Conservation (phyloP, 2,888 invertebrate genomes). For the Oeneis ivallda region DNA sequence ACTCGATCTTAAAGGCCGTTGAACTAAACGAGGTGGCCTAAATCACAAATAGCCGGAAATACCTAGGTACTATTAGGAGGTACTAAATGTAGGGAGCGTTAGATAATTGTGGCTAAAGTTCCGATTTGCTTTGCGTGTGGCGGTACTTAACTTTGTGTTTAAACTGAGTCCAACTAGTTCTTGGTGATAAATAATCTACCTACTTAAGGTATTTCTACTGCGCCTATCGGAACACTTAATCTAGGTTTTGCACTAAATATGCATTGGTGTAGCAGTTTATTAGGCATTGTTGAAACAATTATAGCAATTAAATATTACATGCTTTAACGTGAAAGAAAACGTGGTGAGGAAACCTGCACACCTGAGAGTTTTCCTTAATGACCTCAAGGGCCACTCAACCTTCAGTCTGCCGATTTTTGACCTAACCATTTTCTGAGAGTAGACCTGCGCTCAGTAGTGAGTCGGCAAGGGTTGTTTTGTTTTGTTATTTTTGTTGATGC, state of each 20-base stretch:
- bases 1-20: not conserved
- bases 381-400: too few relatives aligned
- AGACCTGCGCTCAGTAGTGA: not conserved
- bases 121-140: conserved; percentile 4
- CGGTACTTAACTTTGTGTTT: not conserved
- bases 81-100: conserved; percentile 6
- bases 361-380: too few relatives aligned
- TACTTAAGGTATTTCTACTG: not conserved
- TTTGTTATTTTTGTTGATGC: too few relatives aligned
- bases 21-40: conserved; percentile 1
- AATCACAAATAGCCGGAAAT: conserved; percentile 15
- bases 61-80: not conserved
- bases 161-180: not conserved
- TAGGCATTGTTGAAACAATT: too few relatives aligned
- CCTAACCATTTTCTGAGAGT: not conserved
- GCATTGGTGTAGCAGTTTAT: too few relatives aligned
- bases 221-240: too few relatives aligned
- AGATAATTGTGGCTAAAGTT: conserved; percentile 9
- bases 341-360: too few relatives aligned
- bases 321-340: too few relatives aligned
- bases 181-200: not conserved
- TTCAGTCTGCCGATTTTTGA: too few relatives aligned
- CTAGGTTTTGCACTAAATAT: too few relatives aligned
- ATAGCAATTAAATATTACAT: too few relatives aligned
- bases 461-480: too few relatives aligned